A percentile compares a stretch with the other conserved stretches of the same genome.
These are phyloP conservation scores for Homalodisca vitripennis DNA, from an alignment of 1,140 invertebrate genomes.

Conservation along the genomic window DNA sequence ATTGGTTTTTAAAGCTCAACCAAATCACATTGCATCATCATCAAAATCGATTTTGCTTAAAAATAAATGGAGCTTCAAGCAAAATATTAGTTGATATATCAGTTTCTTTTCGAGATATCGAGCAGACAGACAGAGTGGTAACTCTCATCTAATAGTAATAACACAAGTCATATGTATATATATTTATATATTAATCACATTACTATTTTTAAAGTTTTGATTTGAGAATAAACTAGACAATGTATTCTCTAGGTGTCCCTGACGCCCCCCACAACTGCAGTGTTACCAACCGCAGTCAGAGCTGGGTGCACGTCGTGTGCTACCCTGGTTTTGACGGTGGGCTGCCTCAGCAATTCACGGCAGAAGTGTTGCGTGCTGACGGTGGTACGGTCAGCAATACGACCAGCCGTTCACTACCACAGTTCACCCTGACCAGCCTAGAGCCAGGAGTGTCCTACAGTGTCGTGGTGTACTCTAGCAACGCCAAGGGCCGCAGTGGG, in stretches of 20 bases:
- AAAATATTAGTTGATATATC: no score
- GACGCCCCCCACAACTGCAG: conserved; percentile 54
- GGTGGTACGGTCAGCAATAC: conserved; percentile 40
- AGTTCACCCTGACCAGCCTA: conserved; percentile 48
- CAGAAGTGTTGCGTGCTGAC: conserved; percentile 44
- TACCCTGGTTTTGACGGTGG: conserved; percentile 53
- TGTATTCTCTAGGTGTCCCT: conserved; percentile 47
- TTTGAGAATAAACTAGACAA: no score
- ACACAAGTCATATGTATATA: no score
- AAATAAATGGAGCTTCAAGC: no score
- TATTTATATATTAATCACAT: no score
- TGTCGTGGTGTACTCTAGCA: conserved; percentile 55
- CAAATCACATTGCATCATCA: no score
- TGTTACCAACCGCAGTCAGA: conserved; percentile 51
- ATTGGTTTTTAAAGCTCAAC: no score
- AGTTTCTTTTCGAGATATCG: no score
- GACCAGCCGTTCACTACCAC: conserved; percentile 40
- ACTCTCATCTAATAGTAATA: no score
- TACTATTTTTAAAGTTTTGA: no score
- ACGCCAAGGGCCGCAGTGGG: conserved; percentile 54
- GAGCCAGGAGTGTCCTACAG: conserved; percentile 51
- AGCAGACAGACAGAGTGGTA: no score
- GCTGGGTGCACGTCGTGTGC: conserved; percentile 52
- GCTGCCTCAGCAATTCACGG: conserved; percentile 52
- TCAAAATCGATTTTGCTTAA: no score